These are phyloP conservation scores for Archivesica marissinica DNA, from an alignment of 1,140 invertebrate species.

Conservation along the genomic window DNA sequence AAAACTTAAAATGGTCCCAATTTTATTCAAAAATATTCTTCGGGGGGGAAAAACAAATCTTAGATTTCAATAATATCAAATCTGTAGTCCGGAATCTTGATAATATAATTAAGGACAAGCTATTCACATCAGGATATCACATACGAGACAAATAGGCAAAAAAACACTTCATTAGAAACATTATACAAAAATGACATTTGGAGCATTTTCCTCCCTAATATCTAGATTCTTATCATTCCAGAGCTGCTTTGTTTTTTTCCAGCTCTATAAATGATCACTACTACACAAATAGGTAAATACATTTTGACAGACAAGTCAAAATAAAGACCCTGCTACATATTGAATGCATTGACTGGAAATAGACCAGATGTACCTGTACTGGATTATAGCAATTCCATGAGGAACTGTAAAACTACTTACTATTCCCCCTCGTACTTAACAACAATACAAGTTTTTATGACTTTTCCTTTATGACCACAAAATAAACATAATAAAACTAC, in stretches of 20 bases:
- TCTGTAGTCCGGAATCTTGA: too few species aligned
- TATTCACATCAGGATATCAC: too few species aligned
- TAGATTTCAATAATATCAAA: too few species aligned
- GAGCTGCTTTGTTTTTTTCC: not conserved
- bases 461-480: not conserved
- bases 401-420: not conserved
- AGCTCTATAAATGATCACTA: not conserved
- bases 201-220: conserved; percentile 2
- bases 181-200: not conserved
- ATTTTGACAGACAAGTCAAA: conserved; percentile 14
- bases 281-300: not conserved
- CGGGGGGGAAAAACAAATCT: too few species aligned
- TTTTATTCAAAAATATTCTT: too few species aligned
- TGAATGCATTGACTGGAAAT: not conserved
- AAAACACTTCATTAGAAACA: not conserved
- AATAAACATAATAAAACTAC: not conserved
- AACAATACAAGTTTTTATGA: not conserved
- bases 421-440: not conserved
- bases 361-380: not conserved
- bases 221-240: conserved; percentile 7
- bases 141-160: too few species aligned
- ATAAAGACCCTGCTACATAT: not conserved
- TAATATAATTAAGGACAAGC: too few species aligned
- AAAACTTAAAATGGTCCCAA: too few species aligned
- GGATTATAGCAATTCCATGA: not conserved